Base-by-base conservation (phyloP, 2,888 invertebrate species). In the Watsonalla binaria region DNA sequence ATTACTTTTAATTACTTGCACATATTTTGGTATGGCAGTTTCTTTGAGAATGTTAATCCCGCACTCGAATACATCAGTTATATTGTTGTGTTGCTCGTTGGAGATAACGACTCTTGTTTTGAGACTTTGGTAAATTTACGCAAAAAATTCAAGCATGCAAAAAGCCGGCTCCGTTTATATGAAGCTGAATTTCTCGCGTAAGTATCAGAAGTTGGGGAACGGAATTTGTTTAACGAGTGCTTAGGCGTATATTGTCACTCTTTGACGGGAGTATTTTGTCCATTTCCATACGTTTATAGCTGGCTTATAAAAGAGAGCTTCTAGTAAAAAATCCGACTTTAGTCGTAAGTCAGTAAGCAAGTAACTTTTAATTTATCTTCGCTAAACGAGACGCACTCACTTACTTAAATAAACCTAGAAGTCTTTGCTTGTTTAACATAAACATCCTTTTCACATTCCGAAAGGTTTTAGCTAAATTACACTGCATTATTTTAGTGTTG, bases 41-140 rank as follows among this genome's bases (percentile, higher is more conserved):
- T 42, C 11, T 42, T 11, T 42, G 11, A 11, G 42, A 42, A 8
- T 11, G 42, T 42, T 42, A 42, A 42, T 11, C 42, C 42, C 45
- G 33, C 15, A 45, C 45, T 15, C 45, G 51, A 53, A 48, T 48
- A 51, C 48, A 53, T 51, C 49, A 53, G 51, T 24, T 51, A 51
- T 53, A 48, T 45, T 37, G 51, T 56, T 56, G 53, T 53, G 50
- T 46, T 48, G 34, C 52, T 55, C 56, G 56, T 56, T 51, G 51
- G 51, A 45, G 37, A 48, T 51, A 53, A 56, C 53, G 53, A 56
- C 53, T 53, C 53, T 53, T 51, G 53, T 56, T 53, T 24, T 47
- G 45, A 56, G 53, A 47, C 50, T 51, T 45, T 46, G 45, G 50
- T 51, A 52, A 48, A 51, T 56, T 53, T 56, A 52, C 56, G 47